Base-by-base conservation (phyloP, 2,113 vertebrate species). In the Xiphorhynchus elegans region DNA sequence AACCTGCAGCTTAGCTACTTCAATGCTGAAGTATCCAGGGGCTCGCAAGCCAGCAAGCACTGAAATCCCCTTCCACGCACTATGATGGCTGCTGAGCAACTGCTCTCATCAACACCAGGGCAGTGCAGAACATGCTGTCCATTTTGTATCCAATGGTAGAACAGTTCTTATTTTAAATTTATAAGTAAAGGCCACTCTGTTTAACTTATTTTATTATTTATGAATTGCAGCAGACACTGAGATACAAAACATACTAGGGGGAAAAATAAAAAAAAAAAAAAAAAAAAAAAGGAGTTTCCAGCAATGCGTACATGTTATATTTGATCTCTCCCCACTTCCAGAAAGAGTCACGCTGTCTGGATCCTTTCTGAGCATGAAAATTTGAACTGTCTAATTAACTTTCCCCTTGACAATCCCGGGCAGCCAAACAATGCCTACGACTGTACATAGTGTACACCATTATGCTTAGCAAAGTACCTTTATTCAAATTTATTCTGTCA, bases 401-500 rank as follows among this genome's bases (percentile, higher is more conserved):
- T 94, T 86, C 44, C 39, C 80, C 91, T 78, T 86, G 81, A 95
- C 91, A 95, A 94, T 80, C 83, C 19, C 70, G 78, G 75, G 70
- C 0, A 3, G 63, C 20, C 70, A 94, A 84, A 93, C 80, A 96
- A 96, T 84, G 74, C 60, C 86, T 84, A 93, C 80, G 89, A 96
- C 90, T 95, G 89, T 78, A 96, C 70, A 67, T 52, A 92, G 89
- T 52, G 47, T 80, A 94, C 7, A 39, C 70, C 53, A 20, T 85
- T 87, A 88, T 84, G 78, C 94, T 91, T 90, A 96, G 87, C 84
- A 87, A 95, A 95, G 94, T 93, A 67, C 70, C 89, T 96, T 88
- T 91, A 96, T 95, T 95, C 93, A 91, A 84, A 93, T 89, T 90
- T 93, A 67, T 88, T 93, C 92, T 82, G 66, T 93, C 90, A 95